Evolutionary conservation across 2,113 vertebrate genomes (phyloP).

Genomic region (Furnarius figulus): DNA sequence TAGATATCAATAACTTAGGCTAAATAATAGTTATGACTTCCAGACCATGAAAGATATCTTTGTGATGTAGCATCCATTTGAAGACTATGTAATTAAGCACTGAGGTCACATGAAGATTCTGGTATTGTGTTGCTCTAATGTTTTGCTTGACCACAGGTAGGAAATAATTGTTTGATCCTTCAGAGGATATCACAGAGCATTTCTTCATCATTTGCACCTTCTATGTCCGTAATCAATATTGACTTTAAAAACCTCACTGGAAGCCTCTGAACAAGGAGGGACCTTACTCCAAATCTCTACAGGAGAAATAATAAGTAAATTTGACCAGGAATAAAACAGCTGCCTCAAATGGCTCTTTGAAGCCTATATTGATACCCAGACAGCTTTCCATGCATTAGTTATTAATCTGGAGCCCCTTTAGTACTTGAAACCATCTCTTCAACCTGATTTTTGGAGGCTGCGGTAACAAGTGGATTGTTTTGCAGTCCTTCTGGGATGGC

Average conservation of each 20-base stretch:
- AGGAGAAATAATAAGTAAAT: not conserved
- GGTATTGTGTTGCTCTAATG: not conserved
- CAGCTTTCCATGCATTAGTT: not conserved
- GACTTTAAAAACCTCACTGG: not conserved
- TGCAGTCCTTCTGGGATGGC: not conserved
- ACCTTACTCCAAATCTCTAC: not conserved
- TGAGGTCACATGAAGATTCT: not conserved
- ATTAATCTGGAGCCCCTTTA: not conserved
- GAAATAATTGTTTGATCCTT: not conserved
- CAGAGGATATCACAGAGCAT: not conserved
- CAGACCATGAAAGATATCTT: not conserved
- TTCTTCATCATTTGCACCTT: not conserved
- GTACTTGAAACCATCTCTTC: not conserved
- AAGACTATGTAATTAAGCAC: not conserved
- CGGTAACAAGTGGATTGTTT: not conserved
- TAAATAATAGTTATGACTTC: not conserved
- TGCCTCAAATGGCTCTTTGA: not conserved
- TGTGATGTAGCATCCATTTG: not conserved
- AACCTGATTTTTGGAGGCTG: accelerated
- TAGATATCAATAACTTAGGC: not conserved
- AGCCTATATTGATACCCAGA: not conserved
- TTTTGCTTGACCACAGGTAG: not conserved
- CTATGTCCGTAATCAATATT: not conserved
- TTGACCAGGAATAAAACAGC: not conserved
- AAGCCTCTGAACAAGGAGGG: not conserved